These are phyloP conservation scores for Cephonodes hylas DNA, from an alignment of 2,888 invertebrate genomes.

Conservation along the genomic window DNA sequence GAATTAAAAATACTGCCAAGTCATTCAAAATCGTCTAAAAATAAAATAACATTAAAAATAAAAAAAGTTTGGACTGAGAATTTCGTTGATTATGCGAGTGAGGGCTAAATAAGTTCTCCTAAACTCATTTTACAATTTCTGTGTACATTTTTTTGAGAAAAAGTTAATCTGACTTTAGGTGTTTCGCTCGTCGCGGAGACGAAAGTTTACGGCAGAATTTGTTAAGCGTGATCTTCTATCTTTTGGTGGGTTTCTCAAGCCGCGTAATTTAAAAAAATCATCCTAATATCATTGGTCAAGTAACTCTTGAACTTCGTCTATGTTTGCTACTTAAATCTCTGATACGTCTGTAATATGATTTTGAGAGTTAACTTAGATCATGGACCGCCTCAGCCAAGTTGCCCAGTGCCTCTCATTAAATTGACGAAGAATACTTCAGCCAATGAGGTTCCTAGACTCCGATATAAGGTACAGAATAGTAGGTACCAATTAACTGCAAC, in stretches of 20 bases:
- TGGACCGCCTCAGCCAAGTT: no score
- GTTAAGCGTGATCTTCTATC: neutral
- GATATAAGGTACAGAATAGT: no score
- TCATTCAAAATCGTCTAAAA: neutral
- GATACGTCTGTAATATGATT: no score
- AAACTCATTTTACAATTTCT: conserved; percentile 1
- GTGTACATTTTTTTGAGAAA: conserved; percentile 14
- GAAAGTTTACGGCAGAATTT: neutral
- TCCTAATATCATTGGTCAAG: no score
- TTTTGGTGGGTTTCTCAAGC: neutral
- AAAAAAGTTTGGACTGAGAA: neutral
- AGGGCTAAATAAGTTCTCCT: neutral
- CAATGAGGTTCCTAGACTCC: no score
- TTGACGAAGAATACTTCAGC: no score
- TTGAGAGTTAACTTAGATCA: no score
- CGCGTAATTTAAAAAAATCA: no score
- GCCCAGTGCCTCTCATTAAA: no score
- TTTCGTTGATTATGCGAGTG: neutral
- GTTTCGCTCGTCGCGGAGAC: conserved; percentile 19
- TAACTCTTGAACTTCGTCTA: no score
- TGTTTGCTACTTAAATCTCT: no score
- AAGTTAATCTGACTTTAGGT: conserved; percentile 24
- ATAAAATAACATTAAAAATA: neutral
- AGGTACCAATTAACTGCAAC: no score
- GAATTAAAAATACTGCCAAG: neutral